Conservation (phyloP, 2,888 invertebrate genomes). For the Drosophila ustulata region DNA sequence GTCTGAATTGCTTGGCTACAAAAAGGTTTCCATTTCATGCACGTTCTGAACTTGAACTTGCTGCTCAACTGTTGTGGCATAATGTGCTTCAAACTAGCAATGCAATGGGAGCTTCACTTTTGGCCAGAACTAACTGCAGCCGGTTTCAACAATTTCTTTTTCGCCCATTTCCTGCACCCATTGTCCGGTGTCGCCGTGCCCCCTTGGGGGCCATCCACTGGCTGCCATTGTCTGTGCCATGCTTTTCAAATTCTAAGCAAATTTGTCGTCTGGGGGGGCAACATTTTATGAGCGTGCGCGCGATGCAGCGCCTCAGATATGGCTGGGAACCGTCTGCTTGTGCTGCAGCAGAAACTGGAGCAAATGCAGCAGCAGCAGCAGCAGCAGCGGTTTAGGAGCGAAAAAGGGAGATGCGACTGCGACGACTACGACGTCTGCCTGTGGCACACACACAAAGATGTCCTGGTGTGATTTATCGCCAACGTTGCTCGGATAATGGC, state of each 20-base stretch:
- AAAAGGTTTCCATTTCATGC: slow-evolving; percentile 62
- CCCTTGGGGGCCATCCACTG: slow-evolving; percentile 8
- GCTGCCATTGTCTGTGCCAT: slow-evolving; percentile 53
- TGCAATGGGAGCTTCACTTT: slow-evolving; percentile 32
- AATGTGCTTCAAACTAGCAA: slow-evolving; percentile 35
- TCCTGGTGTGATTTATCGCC: slow-evolving; percentile 80
- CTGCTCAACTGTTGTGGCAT: slow-evolving; percentile 64
- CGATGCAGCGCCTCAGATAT: slow-evolving; percentile 70
- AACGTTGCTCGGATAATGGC: slow-evolving; percentile 75
- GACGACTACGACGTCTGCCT: slow-evolving; percentile 54
- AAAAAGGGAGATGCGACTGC: slow-evolving; percentile 1
- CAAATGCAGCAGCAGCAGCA: slow-evolving; percentile 14
- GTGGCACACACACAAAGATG: slow-evolving; percentile 79
- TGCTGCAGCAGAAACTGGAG: slow-evolving; percentile 34
- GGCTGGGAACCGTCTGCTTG: slow-evolving; percentile 64
- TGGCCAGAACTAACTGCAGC: slow-evolving; percentile 23
- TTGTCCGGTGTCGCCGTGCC: not conserved
- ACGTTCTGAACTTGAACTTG: slow-evolving; percentile 72
- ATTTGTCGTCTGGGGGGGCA: slow-evolving; percentile 71
- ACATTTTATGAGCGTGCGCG: slow-evolving; percentile 79
- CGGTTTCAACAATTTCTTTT: slow-evolving; percentile 18
- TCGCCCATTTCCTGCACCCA: slow-evolving; percentile 31
- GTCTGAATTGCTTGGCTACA: slow-evolving; percentile 15
- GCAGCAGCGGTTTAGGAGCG: slow-evolving; percentile 19
- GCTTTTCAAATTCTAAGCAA: slow-evolving; percentile 80